Evolutionary conservation across 2,888 invertebrate genomes (phyloP).

Genomic region (Drosophila nigricruria): DNA sequence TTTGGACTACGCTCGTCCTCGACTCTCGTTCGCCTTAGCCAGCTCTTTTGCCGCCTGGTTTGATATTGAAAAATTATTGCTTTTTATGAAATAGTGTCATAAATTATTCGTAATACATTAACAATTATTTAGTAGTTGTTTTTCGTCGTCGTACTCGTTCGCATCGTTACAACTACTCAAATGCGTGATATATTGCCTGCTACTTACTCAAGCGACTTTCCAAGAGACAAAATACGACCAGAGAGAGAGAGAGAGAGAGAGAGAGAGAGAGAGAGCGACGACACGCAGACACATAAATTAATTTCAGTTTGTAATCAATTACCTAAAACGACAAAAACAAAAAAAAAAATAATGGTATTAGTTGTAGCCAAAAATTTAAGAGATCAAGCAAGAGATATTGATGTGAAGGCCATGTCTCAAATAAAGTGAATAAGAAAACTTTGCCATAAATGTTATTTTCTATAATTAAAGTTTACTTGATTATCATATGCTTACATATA

Average conservation of each 20-base stretch:
- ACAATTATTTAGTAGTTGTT: slow-evolving; percentile 81
- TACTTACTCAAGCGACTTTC: slow-evolving; percentile 72
- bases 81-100: slow-evolving; percentile 82
- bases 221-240: slow-evolving; percentile 29
- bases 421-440: not conserved
- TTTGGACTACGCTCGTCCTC: slow-evolving; percentile 24
- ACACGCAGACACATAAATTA: slow-evolving; percentile 65
- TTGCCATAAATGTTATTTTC: not conserved
- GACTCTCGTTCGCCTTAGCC: slow-evolving; percentile 1
- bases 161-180: slow-evolving; percentile 55
- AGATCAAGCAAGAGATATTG: not conserved
- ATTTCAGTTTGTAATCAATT: slow-evolving; percentile 74
- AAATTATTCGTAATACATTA: slow-evolving; percentile 82
- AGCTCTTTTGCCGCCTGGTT: slow-evolving; percentile 70
- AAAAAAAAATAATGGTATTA: slow-evolving; percentile 1
- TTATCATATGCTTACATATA: too few relatives aligned
- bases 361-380: not conserved
- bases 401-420: not conserved
- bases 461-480: not conserved
- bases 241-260: not conserved
- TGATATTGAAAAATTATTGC: slow-evolving; percentile 82
- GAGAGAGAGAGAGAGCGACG: too few relatives aligned
- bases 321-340: slow-evolving; percentile 60
- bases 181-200: slow-evolving; percentile 70
- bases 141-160: slow-evolving; percentile 45